Base-by-base conservation (phyloP, 2,113 vertebrate genomes). In the Phalacrocorax brasilianus region DNA sequence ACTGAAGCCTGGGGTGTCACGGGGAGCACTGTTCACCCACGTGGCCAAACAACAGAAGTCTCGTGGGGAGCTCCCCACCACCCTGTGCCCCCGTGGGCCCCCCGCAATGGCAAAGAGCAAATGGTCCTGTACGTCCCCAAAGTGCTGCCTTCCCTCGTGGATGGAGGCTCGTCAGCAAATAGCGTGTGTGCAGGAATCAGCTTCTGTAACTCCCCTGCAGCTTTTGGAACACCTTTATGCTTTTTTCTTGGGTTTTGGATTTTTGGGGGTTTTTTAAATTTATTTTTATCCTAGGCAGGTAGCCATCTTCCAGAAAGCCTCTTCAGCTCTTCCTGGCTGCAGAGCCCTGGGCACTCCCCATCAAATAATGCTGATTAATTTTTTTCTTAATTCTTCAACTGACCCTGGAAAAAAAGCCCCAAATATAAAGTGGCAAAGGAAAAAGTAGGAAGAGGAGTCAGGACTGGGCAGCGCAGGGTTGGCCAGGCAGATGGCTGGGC, bases 121-220 rank as follows among this genome's bases (percentile, higher is more conserved):
- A 28, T 3, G 27, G 1, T 24, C 53, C 45, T 44, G 0, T 5
- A 3, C 0, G 3, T 52, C 45, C 44, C 62, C 38, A 18, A 8
- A 58, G 35, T 2, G 35, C 33, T 53, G 7, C 71, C 27, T 47
- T 33, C 38, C 38, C 42, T 45, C 42, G 42, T 14, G 13, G 42
- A 8, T 15, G 23, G 47, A 45, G 11, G 28, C n/a, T 47, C 7
- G 5, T 22, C 14, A 38, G 55, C 38, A 70, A 27, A 33, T 9
- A 11, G 56, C 1, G 1, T 27, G 35, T 27, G 19, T 40, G 47
- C 23, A 16, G 30, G 44, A 26, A 26, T 35, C 6, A 1, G 20
- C n/a, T 58, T 42, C 8, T 49, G 2, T 58, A 30, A 56, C 15
- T 30, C 22, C 27, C 1, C 0, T 6, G 32, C 11, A 23, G 38